Conservation (phyloP, 2,888 invertebrate species). For the Tribolium freemani region DNA sequence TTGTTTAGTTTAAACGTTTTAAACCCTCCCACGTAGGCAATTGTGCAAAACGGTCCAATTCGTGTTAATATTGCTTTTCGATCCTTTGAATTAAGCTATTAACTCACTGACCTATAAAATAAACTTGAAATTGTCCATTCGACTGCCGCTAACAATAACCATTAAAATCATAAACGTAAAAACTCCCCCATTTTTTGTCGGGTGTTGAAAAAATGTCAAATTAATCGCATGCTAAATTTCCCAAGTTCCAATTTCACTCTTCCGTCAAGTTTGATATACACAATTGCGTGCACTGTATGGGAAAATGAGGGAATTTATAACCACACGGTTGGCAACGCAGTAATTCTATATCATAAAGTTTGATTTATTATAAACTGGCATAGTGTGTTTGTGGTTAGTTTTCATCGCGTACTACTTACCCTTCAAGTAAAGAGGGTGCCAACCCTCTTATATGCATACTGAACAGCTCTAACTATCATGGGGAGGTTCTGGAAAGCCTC, state of each 20-base stretch:
- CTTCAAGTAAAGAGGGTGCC: slow-evolving; percentile 24
- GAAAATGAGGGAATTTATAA: slow-evolving; percentile 6
- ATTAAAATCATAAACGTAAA: not conserved
- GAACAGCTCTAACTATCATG: slow-evolving; percentile 20
- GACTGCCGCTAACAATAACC: not conserved
- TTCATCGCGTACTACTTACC: slow-evolving; percentile 26
- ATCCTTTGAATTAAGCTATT: not conserved
- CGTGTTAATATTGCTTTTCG: not conserved
- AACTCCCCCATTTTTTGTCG: not conserved
- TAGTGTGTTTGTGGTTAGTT: slow-evolving; percentile 37
- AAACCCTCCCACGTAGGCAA: not conserved
- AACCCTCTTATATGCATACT: slow-evolving; percentile 34
- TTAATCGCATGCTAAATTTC: not conserved
- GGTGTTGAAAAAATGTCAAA: not conserved
- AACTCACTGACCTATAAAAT: not conserved
- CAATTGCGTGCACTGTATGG: not conserved
- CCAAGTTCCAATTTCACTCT: not conserved
- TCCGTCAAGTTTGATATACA: not conserved
- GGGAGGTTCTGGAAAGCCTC: slow-evolving; percentile 17
- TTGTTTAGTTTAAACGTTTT: not conserved
- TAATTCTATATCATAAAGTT: slow-evolving; percentile 35
- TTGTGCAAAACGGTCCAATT: not conserved
- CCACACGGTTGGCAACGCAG: slow-evolving; percentile 18
- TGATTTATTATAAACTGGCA: slow-evolving; percentile 31
- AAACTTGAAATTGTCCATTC: not conserved